phyloP scores from a whole-genome alignment of 1,140 invertebrate genomes.

The Venustaconcha ellipsiformis region DNA sequence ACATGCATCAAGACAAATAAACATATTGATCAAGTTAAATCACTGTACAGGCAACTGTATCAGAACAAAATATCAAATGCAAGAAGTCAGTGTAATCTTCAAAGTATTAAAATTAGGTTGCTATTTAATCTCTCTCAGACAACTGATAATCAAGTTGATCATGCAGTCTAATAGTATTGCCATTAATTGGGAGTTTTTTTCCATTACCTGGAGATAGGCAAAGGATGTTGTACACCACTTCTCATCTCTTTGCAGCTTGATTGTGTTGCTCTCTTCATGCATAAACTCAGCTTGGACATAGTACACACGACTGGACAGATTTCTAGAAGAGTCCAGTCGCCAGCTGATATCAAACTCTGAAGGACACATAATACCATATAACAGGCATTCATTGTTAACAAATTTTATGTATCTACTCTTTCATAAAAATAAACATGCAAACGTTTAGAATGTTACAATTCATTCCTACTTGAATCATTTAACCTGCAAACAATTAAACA shows the following conservation, averaged over 20 bases:
- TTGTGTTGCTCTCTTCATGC: constrained; percentile 25
- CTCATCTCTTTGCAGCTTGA: constrained; percentile 20
- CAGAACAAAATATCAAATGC: too few relatives aligned
- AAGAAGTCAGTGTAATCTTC: too few relatives aligned
- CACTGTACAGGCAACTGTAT: too few relatives aligned
- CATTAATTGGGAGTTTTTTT: not conserved
- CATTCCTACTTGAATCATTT: too few relatives aligned
- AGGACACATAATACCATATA: constrained; percentile 6
- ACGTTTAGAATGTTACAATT: too few relatives aligned
- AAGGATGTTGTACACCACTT: constrained; percentile 32
- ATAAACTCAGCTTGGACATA: constrained; percentile 21
- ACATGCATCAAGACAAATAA: too few relatives aligned
- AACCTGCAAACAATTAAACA: too few relatives aligned
- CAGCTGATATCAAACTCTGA: constrained; percentile 45
- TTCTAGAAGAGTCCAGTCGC: constrained; percentile 48
- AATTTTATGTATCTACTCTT: too few relatives aligned
- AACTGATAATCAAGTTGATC: constrained; percentile 9
- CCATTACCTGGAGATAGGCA: constrained; percentile 41
- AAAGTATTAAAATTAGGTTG: not conserved
- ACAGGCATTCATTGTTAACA: not conserved
- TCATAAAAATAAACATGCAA: too few relatives aligned
- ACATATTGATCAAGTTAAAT: too few relatives aligned
- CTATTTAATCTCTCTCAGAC: not conserved
- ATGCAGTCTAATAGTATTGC: not conserved
- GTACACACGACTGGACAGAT: constrained; percentile 32